phyloP scores from a whole-genome alignment of 2,888 invertebrate genomes.

The Clanis bilineata region DNA sequence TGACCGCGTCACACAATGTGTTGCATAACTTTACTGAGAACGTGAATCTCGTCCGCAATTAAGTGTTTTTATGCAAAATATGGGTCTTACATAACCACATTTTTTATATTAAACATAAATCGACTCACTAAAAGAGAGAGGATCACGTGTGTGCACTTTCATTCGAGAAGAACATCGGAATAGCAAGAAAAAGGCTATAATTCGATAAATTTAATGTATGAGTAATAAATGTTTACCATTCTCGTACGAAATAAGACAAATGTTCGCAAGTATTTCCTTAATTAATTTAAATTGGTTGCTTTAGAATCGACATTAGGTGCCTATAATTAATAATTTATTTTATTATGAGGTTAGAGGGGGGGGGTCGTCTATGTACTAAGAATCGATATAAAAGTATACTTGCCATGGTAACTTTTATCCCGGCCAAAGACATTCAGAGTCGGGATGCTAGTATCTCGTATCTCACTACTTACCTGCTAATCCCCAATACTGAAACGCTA shows the following conservation, averaged over 20 bases:
- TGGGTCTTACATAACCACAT: neutral
- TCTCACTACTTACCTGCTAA: too few relatives aligned
- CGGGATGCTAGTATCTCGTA: too few relatives aligned
- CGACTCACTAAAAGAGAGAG: conserved; percentile 3
- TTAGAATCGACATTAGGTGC: neutral
- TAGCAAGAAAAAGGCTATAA: too few relatives aligned
- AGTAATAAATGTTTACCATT: neutral
- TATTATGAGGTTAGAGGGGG: too few relatives aligned
- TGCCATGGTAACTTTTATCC: too few relatives aligned
- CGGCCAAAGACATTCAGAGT: too few relatives aligned
- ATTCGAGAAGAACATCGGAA: neutral
- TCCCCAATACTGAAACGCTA: too few relatives aligned
- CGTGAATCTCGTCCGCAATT: neutral
- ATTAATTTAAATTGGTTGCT: neutral
- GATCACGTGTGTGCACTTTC: neutral
- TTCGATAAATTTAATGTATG: neutral
- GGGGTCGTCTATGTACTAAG: too few relatives aligned
- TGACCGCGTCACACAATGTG: neutral
- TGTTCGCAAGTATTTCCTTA: neutral
- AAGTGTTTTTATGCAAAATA: neutral
- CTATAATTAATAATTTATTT: too few relatives aligned
- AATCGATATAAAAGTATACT: too few relatives aligned
- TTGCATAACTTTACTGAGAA: neutral
- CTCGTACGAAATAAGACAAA: neutral
- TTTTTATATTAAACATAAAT: neutral